A percentile compares a stretch with the other conserved stretches of the same genome.
Evolutionary conservation across 2,113 vertebrate genomes (phyloP).

Genomic region (Delphinapterus leucas): DNA sequence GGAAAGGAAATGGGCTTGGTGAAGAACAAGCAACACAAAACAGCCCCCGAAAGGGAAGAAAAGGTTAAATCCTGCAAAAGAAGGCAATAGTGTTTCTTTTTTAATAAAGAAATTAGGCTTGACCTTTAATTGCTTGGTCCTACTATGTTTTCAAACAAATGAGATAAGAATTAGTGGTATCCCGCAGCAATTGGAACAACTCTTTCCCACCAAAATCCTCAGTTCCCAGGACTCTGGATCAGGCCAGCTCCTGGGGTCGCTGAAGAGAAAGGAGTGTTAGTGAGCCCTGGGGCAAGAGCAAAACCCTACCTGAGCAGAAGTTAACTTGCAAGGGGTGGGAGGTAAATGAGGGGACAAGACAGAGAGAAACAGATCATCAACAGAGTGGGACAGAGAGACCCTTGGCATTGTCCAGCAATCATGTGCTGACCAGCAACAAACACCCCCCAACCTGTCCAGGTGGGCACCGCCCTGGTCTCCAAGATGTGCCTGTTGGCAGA

Average conservation of each 20-base stretch:
- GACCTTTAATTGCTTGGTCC: slow-evolving; percentile 30
- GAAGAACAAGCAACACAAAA: slow-evolving; percentile 63
- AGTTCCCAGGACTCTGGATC: slow-evolving; percentile 1
- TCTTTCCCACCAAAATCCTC: background rate
- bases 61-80: slow-evolving; percentile 72
- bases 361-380: background rate
- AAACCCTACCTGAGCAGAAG: background rate
- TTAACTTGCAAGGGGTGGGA: background rate
- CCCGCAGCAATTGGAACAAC: background rate
- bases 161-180: slow-evolving; percentile 18
- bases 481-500: background rate
- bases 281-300: background rate
- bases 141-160: slow-evolving; percentile 1
- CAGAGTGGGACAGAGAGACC: background rate
- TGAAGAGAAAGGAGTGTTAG: slow-evolving; percentile 47
- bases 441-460: background rate
- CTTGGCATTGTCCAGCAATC: fast-evolving
- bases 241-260: background rate
- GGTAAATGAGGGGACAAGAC: background rate
- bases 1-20: background rate
- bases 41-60: slow-evolving; percentile 23
- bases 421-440: background rate
- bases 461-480: background rate
- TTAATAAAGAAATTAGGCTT: slow-evolving; percentile 48
- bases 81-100: slow-evolving; percentile 45